Evolutionary conservation across 2,888 invertebrate genomes (phyloP).

Genomic region (Lasioglossum calceatum): DNA sequence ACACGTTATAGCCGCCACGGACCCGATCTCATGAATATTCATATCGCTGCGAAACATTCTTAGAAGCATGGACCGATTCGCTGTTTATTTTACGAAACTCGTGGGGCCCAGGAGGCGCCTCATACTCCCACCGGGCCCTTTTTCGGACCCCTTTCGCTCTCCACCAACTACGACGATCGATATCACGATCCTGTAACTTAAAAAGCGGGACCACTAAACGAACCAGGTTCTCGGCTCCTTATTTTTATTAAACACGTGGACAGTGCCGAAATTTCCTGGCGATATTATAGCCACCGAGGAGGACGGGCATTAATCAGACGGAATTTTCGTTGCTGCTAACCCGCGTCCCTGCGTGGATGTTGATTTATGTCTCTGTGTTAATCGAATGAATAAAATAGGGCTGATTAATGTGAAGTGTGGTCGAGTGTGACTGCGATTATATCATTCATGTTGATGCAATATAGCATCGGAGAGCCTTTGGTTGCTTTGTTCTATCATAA

Average conservation of each 20-base stretch:
- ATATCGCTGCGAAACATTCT: conserved; percentile 73
- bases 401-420: background rate
- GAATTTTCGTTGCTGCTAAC: conserved; percentile 31
- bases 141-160: background rate
- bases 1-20: conserved; percentile 65
- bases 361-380: conserved; percentile 31
- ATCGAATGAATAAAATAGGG: background rate
- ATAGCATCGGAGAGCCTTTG: background rate
- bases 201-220: conserved; percentile 20
- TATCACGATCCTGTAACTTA: conserved; percentile 56
- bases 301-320: conserved; percentile 43
- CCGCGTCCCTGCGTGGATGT: conserved; percentile 13
- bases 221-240: conserved; percentile 37
- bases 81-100: conserved; percentile 65
- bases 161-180: background rate
- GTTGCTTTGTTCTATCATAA: too few relatives aligned
- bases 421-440: background rate
- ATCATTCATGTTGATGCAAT: background rate
- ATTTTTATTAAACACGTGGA: conserved; percentile 51
- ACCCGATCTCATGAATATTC: conserved; percentile 79
- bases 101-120: conserved; percentile 38
- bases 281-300: conserved; percentile 39
- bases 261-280: conserved; percentile 25
- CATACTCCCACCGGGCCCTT: background rate
- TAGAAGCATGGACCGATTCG: conserved; percentile 68